Evolutionary conservation across 2,888 invertebrate species (phyloP), one percentile per base, ranked within the genome.

Genomic region (Macrosoma leucophasiata): DNA sequence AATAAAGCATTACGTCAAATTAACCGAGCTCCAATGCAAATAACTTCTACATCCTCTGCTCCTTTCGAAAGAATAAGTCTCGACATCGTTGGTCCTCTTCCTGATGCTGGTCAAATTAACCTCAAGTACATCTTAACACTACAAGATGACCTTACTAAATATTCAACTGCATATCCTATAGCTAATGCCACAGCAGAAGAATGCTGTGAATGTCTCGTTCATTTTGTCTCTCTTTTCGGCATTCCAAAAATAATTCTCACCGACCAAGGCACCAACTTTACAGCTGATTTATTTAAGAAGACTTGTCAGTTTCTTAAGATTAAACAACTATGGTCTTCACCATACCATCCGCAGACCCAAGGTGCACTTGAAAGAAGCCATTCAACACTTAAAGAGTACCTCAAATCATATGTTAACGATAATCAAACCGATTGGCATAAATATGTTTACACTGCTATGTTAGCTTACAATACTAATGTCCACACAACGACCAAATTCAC

Each of bases 181-280:
- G 3, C 24, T 1, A 41, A 19, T 7, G 27, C 31, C 3, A 37
- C 50, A 0, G 43, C 47, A 3, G 42, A 50, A 31, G 50, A 51
- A 30, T 32, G 39, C 6, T 18, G 34, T 4, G 43, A 52, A 14
- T 43, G 46, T 15, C 36, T 70, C 2, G 25, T 58, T 5, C 48
- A 62, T 21, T 58, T 63, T 21, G 59, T 63, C 8, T 48, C 58
- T 3, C 29, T 54, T 2, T 64, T 66, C 36, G 66, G 67, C 7
- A 58, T 67, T 6, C 65, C 70, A 1, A 54, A 46, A 39, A 28
- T 12, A 4, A 50, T 55, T 1, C 31, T 74, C 1, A 55, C 69
- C 0, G 72, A 77, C 39, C 59, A 63, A 52, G 72, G 65, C 2
- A 48, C 52, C 0, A 43, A 49, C 12, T 52, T 48, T 24, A 46